These are phyloP conservation scores for Caenorhabditis sp. DNA, from an alignment of 2,888 invertebrate species.

Conservation along the genomic window DNA sequence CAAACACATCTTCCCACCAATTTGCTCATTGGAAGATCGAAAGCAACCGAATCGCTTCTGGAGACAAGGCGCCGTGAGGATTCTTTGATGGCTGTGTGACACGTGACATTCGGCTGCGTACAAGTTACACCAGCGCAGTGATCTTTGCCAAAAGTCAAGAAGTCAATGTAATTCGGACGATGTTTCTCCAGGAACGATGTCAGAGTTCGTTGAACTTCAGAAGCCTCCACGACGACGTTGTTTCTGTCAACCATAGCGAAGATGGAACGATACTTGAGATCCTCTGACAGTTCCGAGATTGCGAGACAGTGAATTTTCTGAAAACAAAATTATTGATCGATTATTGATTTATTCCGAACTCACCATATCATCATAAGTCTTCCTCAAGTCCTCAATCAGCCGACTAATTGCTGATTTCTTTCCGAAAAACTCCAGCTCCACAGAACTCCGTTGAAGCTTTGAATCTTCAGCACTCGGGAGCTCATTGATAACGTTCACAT, in stretches of 20 bases:
- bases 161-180: constrained; percentile 28
- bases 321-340: constrained; percentile 1
- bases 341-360: neutral
- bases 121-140: constrained; percentile 33
- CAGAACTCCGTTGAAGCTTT: constrained; percentile 5
- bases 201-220: constrained; percentile 44
- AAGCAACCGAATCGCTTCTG: neutral
- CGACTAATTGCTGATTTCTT: neutral
- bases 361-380: constrained; percentile 32
- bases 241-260: constrained; percentile 48
- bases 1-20: constrained; percentile 17
- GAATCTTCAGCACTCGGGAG: neutral
- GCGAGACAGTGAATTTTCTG: constrained; percentile 35
- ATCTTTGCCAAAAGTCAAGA: constrained; percentile 13
- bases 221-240: constrained; percentile 22
- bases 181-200: constrained; percentile 37
- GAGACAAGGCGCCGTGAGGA: neutral
- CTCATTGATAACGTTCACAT: neutral
- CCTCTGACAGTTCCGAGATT: constrained; percentile 19
- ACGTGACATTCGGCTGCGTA: constrained; percentile 25
- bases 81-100: constrained; percentile 3
- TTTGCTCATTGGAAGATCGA: constrained; percentile 19
- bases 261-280: constrained; percentile 28
- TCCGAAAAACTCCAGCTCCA: constrained; percentile 26
- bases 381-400: constrained; percentile 15